phyloP scores from a whole-genome alignment of 2,888 invertebrate genomes.

The Liopterus haemorrhoidalis region DNA sequence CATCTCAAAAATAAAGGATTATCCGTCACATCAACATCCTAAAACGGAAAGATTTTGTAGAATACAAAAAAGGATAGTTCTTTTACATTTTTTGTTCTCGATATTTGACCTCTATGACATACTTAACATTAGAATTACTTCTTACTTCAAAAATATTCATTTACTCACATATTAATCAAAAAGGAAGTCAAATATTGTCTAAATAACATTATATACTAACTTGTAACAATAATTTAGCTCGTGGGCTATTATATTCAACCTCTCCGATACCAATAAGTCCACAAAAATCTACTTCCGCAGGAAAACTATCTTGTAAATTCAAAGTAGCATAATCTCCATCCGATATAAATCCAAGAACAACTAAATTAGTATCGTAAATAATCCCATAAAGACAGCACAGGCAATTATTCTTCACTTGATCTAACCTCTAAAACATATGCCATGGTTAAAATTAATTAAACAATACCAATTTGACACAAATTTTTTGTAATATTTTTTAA shows the following conservation, averaged over 20 bases:
- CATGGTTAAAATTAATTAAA: constrained; percentile 20
- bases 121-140: too few species aligned
- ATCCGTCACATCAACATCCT: constrained; percentile 73
- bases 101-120: too few species aligned
- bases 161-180: constrained; percentile 1
- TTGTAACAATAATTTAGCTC: constrained; percentile 57
- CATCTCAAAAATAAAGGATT: constrained; percentile 65
- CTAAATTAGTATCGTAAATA: constrained; percentile 64
- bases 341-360: constrained; percentile 63
- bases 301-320: constrained; percentile 60
- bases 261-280: constrained; percentile 65
- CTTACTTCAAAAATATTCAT: constrained; percentile 1
- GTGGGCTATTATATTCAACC: constrained; percentile 54
- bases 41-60: constrained; percentile 21
- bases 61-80: neutral
- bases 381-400: constrained; percentile 71
- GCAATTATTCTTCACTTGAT: constrained; percentile 55
- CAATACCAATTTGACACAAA: too few species aligned
- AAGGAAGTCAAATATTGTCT: constrained; percentile 3
- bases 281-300: constrained; percentile 71
- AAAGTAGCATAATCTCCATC: constrained; percentile 53
- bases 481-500: constrained; percentile 11
- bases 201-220: constrained; percentile 34
- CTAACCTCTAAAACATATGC: constrained; percentile 55
- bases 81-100: neutral